A percentile compares a stretch with the other conserved stretches of the same genome.
Conservation (phyloP, 2,888 invertebrate genomes). For the Apamea sordens region DNA sequence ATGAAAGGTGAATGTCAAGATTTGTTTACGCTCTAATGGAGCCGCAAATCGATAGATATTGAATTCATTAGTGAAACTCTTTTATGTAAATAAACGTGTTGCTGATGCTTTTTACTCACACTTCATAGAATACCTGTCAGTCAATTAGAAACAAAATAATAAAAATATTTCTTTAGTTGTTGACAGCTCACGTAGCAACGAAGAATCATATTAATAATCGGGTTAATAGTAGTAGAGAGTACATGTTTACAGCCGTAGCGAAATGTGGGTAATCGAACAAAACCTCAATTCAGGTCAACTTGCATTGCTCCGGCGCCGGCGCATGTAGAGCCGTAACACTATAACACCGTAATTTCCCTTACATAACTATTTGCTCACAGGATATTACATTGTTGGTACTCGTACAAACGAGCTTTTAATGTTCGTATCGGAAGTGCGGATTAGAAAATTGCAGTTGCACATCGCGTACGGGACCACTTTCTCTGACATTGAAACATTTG, state of each 20-base stretch:
- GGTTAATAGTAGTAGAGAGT: slow-evolving; percentile 29
- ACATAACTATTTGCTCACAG: slow-evolving; percentile 52
- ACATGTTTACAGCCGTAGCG: slow-evolving; percentile 38
- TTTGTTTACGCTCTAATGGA: slow-evolving; percentile 74
- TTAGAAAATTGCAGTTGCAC: slow-evolving; percentile 82
- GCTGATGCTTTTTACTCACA: slow-evolving; percentile 25
- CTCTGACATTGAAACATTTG: slow-evolving; percentile 80
- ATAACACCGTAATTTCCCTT: slow-evolving; percentile 45
- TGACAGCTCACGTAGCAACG: slow-evolving; percentile 5
- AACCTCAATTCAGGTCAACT: slow-evolving; percentile 52
- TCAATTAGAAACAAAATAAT: slow-evolving; percentile 2
- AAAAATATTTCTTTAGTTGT: slow-evolving; percentile 11
- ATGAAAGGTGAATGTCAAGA: slow-evolving; percentile 88
- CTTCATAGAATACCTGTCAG: slow-evolving; percentile 42
- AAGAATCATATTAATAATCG: slow-evolving; percentile 23
- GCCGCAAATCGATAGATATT: slow-evolving; percentile 63
- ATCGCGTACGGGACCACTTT: slow-evolving; percentile 80
- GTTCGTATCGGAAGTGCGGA: slow-evolving; percentile 76
- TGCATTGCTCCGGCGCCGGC: slow-evolving; percentile 37
- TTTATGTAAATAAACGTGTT: slow-evolving; percentile 62
- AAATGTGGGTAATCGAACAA: slow-evolving; percentile 55
- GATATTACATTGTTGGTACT: slow-evolving; percentile 57
- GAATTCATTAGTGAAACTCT: slow-evolving; percentile 68
- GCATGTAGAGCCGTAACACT: slow-evolving; percentile 44
- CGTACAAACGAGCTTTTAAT: slow-evolving; percentile 66